Evolutionary conservation across 2,888 invertebrate species (phyloP).

Genomic region (Gastrophysa polygoni): DNA sequence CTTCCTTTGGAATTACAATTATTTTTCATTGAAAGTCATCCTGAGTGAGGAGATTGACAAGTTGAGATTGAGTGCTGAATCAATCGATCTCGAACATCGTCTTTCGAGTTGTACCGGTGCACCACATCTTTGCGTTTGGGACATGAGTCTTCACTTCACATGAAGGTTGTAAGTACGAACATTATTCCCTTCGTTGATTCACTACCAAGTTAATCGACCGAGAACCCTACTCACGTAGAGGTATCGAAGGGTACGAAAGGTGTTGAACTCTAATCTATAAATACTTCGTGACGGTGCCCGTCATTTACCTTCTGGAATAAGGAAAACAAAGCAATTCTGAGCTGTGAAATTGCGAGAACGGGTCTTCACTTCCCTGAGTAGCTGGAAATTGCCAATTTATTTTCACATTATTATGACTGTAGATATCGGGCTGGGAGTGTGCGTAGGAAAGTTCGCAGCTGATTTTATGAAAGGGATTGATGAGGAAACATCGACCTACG

Average conservation of each 20-base stretch:
- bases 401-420: neutral
- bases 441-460: neutral
- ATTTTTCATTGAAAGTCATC: no score
- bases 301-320: neutral
- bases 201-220: no score
- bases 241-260: neutral
- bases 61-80: no score
- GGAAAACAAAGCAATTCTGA: neutral
- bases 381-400: neutral
- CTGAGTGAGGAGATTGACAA: no score
- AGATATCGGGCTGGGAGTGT: neutral
- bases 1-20: no score
- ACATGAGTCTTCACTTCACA: no score
- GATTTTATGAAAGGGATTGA: neutral
- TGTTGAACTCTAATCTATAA: neutral
- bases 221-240: no score
- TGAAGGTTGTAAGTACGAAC: no score
- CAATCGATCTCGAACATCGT: no score
- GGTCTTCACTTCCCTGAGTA: neutral
- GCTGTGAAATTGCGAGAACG: neutral
- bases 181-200: no score
- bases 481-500: neutral
- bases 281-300: neutral
- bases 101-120: no score
- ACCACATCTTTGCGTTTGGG: no score